Evolutionary conservation across 2,797 vertebrate species (phyloP).

Genomic region (Triplophysa yarkandensis): DNA sequence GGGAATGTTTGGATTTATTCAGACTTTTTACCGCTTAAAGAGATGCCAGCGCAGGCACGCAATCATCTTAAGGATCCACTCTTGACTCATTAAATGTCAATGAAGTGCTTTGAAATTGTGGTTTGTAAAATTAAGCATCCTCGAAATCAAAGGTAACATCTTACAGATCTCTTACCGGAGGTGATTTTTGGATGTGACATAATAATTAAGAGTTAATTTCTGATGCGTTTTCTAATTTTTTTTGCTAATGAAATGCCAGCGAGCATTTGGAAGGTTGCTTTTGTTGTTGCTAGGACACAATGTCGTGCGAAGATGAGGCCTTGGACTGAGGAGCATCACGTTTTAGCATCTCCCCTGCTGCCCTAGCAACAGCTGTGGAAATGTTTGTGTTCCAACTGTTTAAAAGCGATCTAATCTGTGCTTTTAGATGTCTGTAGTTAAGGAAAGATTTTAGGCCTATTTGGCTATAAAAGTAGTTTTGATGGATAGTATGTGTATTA

Average conservation of each 20-base stretch:
- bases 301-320: constrained; percentile 49
- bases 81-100: constrained; percentile 31
- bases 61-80: constrained; percentile 16
- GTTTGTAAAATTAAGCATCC: constrained; percentile 4
- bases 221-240: not conserved
- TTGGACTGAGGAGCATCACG: constrained; percentile 34
- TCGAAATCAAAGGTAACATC: constrained; percentile 10
- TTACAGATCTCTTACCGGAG: not conserved
- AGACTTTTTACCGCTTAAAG: constrained; percentile 3
- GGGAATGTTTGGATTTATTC: constrained; percentile 34
- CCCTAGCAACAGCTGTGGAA: constrained; percentile 51
- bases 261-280: not conserved
- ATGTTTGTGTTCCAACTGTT: constrained; percentile 20
- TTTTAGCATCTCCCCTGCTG: constrained; percentile 45
- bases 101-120: constrained; percentile 24
- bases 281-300: constrained; percentile 69
- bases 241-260: not conserved
- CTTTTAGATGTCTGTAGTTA: not conserved
- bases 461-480: not conserved
- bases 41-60: not conserved
- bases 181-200: not conserved
- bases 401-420: constrained; percentile 5
- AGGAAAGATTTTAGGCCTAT: too few relatives aligned
- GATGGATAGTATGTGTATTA: constrained; percentile 1
- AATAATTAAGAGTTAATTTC: not conserved